Conservation (phyloP, 2,797 vertebrate genomes). For the Hirundo rustica region DNA sequence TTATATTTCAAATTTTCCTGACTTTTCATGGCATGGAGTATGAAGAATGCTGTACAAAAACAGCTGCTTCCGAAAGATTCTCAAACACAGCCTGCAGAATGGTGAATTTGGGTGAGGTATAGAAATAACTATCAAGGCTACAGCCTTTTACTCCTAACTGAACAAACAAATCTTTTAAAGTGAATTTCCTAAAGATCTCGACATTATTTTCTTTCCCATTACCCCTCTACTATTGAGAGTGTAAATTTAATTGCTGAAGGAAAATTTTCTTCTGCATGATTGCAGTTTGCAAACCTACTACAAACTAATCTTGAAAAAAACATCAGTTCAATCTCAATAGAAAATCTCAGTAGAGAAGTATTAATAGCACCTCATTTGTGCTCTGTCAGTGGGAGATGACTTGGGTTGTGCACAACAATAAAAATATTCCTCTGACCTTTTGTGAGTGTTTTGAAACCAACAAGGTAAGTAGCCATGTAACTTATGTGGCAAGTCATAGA, state of each 20-base stretch:
- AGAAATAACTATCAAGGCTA: background rate
- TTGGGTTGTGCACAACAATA: background rate
- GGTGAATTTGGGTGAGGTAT: background rate
- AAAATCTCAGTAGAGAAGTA: background rate
- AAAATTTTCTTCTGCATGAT: background rate
- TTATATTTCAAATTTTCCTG: background rate
- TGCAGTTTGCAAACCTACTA: background rate
- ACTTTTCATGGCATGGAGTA: background rate
- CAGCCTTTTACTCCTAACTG: background rate
- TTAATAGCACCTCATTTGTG: background rate
- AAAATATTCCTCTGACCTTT: background rate
- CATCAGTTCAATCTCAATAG: background rate
- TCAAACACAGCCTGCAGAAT: background rate
- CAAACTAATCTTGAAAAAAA: background rate
- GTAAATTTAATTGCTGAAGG: background rate
- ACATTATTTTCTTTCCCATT: background rate
- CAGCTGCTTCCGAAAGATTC: background rate
- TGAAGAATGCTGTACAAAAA: background rate
- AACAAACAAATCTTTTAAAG: background rate
- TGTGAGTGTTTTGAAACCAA: background rate
- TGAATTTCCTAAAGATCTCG: background rate
- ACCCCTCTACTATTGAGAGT: background rate
- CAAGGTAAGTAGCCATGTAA: background rate
- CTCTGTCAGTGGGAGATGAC: background rate
- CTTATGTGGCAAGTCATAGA: background rate